phyloP scores from a whole-genome alignment of 2,888 invertebrate genomes.

The Acrocera orbiculus region DNA sequence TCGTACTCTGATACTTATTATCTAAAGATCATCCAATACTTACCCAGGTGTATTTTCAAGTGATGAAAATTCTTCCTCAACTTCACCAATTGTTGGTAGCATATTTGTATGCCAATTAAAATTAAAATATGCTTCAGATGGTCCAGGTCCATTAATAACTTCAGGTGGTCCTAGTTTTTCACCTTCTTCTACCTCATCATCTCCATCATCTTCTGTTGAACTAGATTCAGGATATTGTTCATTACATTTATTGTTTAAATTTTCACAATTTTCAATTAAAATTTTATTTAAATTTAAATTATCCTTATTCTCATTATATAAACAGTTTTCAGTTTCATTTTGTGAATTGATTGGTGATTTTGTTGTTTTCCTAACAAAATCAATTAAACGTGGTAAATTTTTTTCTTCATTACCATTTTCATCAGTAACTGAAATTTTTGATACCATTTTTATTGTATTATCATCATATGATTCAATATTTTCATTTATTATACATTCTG shows the following conservation, averaged over 20 bases:
- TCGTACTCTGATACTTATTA: too few species aligned
- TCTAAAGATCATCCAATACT: too few species aligned
- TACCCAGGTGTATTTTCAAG: constrained; percentile 20
- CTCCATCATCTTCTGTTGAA: constrained; percentile 22
- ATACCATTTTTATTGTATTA: constrained; percentile 4
- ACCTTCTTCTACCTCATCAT: constrained; percentile 29
- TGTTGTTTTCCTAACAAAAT: constrained; percentile 45
- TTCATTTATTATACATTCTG: too few species aligned
- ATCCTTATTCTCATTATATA: background rate
- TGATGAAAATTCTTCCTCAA: constrained; percentile 31
- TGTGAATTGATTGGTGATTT: background rate
- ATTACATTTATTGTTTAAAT: constrained; percentile 1
- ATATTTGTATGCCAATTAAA: constrained; percentile 30
- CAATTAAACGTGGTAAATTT: constrained; percentile 47
- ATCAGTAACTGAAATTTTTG: constrained; percentile 11
- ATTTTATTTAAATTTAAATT: constrained; percentile 17
- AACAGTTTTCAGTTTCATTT: background rate
- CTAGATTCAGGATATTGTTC: constrained; percentile 15
- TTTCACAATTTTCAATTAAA: constrained; percentile 22
- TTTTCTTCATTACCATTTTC: constrained; percentile 29
- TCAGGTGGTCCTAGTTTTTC: constrained; percentile 31
- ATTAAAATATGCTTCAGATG: constrained; percentile 32
- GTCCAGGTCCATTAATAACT: constrained; percentile 27
- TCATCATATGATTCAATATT: too few species aligned
- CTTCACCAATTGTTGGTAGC: constrained; percentile 31